A percentile compares a stretch with the other conserved stretches of the same genome.
phyloP scores from a whole-genome alignment of 1,140 invertebrate genomes.

The Caenorhabditis tropicalis region DNA sequence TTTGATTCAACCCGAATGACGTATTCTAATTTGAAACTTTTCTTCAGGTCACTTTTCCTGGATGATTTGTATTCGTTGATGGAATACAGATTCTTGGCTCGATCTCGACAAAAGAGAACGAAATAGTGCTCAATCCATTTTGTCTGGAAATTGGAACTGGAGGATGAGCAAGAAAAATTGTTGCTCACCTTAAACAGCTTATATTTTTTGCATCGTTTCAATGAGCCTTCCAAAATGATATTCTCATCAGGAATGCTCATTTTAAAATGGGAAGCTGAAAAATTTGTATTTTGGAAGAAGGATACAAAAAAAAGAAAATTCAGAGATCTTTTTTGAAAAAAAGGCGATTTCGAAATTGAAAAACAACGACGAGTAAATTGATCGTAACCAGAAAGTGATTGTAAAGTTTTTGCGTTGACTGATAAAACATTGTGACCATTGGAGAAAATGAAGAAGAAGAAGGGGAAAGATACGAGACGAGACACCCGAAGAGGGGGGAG shows the following conservation, averaged over 20 bases:
- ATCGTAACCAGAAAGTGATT: not conserved
- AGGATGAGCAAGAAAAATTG: not conserved
- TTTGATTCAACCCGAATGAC: not conserved
- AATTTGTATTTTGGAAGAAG: no score
- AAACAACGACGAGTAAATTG: not conserved
- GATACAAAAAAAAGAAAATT: not conserved
- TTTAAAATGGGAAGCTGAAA: no score
- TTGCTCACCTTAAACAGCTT: slow-evolving; percentile 22
- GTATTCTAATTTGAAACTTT: not conserved
- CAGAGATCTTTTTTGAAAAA: not conserved
- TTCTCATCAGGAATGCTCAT: slow-evolving; percentile 34
- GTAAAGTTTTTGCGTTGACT: not conserved
- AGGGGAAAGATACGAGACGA: not conserved
- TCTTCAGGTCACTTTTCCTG: not conserved
- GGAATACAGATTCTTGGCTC: not conserved
- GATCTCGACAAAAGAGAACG: not conserved
- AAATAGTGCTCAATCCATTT: slow-evolving; percentile 36
- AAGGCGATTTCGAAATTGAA: not conserved
- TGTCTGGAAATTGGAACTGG: not conserved
- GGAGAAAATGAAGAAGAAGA: not conserved
- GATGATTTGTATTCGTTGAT: slow-evolving; percentile 18
- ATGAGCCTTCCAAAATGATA: not conserved
- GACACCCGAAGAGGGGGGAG: not conserved
- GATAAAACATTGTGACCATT: not conserved
- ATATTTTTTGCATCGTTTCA: slow-evolving; percentile 24